Evolutionary conservation across 2,797 vertebrate species (phyloP), one percentile per base, ranked within the genome.

Genomic region (Danio jaintianensis): DNA sequence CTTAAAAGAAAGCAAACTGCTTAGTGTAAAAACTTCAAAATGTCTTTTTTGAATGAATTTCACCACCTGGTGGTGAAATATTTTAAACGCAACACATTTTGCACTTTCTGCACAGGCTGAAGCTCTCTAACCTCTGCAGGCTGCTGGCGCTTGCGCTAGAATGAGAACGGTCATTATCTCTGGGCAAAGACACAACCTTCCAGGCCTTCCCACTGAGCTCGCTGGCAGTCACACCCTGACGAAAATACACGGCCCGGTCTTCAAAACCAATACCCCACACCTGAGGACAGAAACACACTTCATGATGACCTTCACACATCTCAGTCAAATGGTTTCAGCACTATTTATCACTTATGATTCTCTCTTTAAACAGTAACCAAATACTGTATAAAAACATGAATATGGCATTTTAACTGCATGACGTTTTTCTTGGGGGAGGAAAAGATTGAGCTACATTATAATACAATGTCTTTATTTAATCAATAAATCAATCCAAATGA

Each of bases 181-280:
- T 85, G 67, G 93, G 88, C 52, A 92, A 92, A 0, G 88, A 85
- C 18, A 99, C 92, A n/a, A 91, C 91, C 86, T 94, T 98, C 98
- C 98, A 99, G 0, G 94, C 92, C 90, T 98, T 99, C 38, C 98
- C 98, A 0, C 96, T 99, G 70, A 98, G 93, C 85, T 99, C 98
- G 9, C 93, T 97, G 29, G 93, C 92, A 4, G 96, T 98, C 76
- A 99, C 93, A 0, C 98, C 97, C 85, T 99, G 97, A 7, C 98
- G 94, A 82, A 96, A 98, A 88, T 95, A 97, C 70, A 99, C 86
- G 0, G 92, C 92, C 79, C 96, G 94, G 75, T 99, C 97, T 74
- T 97, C 96, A 0, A 89, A 92, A 89, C 95, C 77, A 0, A 99
- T 94, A 4, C 93, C 97, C 94, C 97, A 98, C 10, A 99, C 96